Evolutionary conservation across 2,113 vertebrate genomes (phyloP).

Genomic region (Isurus oxyrinchus): DNA sequence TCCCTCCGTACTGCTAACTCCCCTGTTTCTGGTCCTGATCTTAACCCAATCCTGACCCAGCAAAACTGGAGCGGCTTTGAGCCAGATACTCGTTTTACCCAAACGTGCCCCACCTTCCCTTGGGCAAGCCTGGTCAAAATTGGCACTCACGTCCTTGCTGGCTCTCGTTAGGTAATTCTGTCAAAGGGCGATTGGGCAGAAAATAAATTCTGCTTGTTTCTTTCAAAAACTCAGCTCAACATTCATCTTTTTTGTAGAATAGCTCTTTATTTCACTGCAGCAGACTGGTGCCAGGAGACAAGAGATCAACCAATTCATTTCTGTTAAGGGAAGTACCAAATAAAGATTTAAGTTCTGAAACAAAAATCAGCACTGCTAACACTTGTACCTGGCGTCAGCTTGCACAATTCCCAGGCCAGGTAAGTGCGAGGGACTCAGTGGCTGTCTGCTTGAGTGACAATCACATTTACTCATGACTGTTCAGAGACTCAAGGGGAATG

Average conservation of each 20-base stretch:
- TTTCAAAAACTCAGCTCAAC: neutral
- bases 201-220: neutral
- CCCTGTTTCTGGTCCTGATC: neutral
- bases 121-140: neutral
- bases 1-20: neutral
- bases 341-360: neutral
- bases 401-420: neutral
- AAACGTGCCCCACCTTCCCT: neutral
- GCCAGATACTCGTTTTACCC: neutral
- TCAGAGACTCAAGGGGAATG: neutral
- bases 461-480: neutral
- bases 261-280: neutral
- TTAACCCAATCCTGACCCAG: neutral
- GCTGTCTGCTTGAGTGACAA: neutral
- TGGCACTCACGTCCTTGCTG: neutral
- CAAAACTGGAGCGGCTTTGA: neutral
- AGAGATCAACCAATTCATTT: too few species aligned
- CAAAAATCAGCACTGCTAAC: neutral
- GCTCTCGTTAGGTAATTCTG: too few species aligned
- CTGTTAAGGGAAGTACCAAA: neutral
- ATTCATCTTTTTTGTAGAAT: neutral
- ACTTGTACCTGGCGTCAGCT: neutral
- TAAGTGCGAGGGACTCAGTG: neutral
- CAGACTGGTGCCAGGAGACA: neutral
- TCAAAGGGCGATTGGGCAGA: neutral